These are phyloP conservation scores for Typhlichthys eigenmanni DNA, from an alignment of 2,797 vertebrate genomes.

Conservation along the genomic window DNA sequence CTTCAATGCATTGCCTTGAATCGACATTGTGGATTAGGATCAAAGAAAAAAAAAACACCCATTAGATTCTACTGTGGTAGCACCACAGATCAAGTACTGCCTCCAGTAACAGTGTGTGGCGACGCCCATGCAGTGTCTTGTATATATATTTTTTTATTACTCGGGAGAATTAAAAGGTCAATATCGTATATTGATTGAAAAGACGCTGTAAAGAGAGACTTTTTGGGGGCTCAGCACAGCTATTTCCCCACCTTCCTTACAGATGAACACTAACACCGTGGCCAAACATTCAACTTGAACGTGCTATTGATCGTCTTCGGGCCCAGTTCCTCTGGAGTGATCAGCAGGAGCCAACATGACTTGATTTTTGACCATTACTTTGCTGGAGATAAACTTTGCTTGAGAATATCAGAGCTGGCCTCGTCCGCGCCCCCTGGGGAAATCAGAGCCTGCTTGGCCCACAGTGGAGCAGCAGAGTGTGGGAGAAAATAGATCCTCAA, in stretches of 20 bases:
- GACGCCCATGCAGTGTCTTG: no score
- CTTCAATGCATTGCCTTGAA: no score
- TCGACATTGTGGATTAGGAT: no score
- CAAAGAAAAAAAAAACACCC: no score
- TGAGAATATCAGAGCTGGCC: slow-evolving; percentile 46
- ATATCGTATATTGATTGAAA: background rate
- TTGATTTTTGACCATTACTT: slow-evolving; percentile 57
- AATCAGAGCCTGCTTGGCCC: slow-evolving; percentile 64
- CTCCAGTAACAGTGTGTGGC: no score
- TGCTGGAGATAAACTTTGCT: slow-evolving; percentile 53
- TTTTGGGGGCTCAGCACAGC: background rate
- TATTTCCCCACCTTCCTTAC: slow-evolving; percentile 3
- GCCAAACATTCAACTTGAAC: slow-evolving; percentile 18
- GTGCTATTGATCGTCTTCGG: slow-evolving; percentile 25
- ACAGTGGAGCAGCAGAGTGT: slow-evolving; percentile 61
- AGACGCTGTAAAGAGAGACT: background rate
- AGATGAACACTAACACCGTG: slow-evolving; percentile 12
- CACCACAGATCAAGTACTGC: no score
- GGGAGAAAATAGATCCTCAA: slow-evolving; percentile 70
- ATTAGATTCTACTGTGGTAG: no score
- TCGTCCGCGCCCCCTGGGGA: slow-evolving; percentile 58
- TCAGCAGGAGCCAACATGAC: slow-evolving; percentile 43
- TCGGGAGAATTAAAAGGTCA: background rate
- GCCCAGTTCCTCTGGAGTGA: slow-evolving; percentile 19
- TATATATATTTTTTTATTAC: background rate